Evolutionary conservation across 2,113 vertebrate species (phyloP).

Genomic region (Dolichotis patagonum): DNA sequence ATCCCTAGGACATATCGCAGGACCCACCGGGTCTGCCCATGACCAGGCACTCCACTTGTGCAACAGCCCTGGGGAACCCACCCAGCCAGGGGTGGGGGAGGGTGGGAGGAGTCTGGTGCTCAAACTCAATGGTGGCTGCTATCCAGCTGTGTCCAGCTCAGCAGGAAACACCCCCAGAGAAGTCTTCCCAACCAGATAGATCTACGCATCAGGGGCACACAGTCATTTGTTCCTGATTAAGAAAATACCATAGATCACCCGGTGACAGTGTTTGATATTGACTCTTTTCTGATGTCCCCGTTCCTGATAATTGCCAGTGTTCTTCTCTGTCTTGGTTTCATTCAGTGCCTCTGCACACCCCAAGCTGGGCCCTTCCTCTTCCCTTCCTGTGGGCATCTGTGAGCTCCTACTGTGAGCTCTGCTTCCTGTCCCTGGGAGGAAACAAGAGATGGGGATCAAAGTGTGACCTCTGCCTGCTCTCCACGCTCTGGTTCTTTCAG

Average conservation of each 20-base stretch:
- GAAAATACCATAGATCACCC: background rate
- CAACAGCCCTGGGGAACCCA: background rate
- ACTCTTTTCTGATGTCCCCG: background rate
- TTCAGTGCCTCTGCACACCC: background rate
- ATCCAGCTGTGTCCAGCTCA: background rate
- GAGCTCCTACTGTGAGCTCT: background rate
- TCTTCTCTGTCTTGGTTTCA: background rate
- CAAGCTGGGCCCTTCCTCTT: background rate
- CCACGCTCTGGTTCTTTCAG: background rate
- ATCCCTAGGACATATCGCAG: background rate
- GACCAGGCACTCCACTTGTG: background rate
- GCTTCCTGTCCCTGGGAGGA: background rate
- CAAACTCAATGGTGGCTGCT: background rate
- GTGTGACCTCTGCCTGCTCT: background rate
- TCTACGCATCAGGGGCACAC: rapidly evolving
- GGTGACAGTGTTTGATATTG: background rate
- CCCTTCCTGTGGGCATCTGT: background rate
- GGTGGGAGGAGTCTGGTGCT: background rate
- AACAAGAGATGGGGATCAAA: background rate
- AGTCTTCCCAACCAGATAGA: background rate
- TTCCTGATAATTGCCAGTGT: slow-evolving; percentile 4
- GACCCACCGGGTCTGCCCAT: too few species aligned
- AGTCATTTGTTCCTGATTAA: background rate
- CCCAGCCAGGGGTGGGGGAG: background rate
- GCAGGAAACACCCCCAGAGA: rapidly evolving